These are phyloP conservation scores for Drosophila nigrodunni DNA, from an alignment of 1,140 invertebrate species.

Conservation along the genomic window DNA sequence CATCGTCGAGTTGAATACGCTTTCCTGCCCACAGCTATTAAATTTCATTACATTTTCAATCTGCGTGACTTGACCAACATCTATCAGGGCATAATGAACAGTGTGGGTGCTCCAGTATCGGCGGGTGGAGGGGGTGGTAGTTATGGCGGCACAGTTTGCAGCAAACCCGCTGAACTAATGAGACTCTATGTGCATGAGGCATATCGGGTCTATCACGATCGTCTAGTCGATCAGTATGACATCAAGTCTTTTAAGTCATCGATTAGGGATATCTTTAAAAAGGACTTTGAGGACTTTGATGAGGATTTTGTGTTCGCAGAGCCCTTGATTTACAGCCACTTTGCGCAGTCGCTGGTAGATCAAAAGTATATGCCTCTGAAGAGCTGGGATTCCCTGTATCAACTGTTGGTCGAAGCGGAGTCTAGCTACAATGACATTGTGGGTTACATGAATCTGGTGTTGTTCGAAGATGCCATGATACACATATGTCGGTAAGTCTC, in stretches of 20 bases:
- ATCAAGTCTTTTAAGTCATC: slow-evolving; percentile 91
- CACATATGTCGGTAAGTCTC: slow-evolving; percentile 92
- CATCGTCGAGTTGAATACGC: slow-evolving; percentile 91
- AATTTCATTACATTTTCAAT: slow-evolving; percentile 98
- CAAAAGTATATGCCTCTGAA: slow-evolving; percentile 95
- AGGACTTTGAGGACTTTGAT: slow-evolving; percentile 92
- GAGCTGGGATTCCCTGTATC: slow-evolving; percentile 90
- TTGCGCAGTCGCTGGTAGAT: slow-evolving; percentile 95
- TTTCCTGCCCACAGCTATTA: slow-evolving; percentile 96
- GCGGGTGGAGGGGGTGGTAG: slow-evolving; percentile 40
- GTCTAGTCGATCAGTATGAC: slow-evolving; percentile 92
- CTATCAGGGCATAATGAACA: slow-evolving; percentile 87
- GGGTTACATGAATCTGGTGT: slow-evolving; percentile 96
- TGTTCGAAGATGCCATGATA: slow-evolving; percentile 98
- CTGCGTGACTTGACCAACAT: slow-evolving; percentile 96
- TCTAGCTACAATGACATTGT: slow-evolving; percentile 93
- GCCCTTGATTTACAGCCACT: slow-evolving; percentile 95
- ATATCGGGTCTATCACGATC: slow-evolving; percentile 95
- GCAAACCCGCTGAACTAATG: slow-evolving; percentile 89
- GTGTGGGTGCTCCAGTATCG: slow-evolving; percentile 78
- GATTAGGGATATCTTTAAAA: slow-evolving; percentile 92
- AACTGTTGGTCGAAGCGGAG: slow-evolving; percentile 92
- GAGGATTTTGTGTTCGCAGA: slow-evolving; percentile 89
- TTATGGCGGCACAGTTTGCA: slow-evolving; percentile 86
- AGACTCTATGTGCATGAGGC: slow-evolving; percentile 96